These are phyloP conservation scores for Aphidoletes aphidimyza DNA, from an alignment of 2,888 invertebrate species.

Conservation along the genomic window DNA sequence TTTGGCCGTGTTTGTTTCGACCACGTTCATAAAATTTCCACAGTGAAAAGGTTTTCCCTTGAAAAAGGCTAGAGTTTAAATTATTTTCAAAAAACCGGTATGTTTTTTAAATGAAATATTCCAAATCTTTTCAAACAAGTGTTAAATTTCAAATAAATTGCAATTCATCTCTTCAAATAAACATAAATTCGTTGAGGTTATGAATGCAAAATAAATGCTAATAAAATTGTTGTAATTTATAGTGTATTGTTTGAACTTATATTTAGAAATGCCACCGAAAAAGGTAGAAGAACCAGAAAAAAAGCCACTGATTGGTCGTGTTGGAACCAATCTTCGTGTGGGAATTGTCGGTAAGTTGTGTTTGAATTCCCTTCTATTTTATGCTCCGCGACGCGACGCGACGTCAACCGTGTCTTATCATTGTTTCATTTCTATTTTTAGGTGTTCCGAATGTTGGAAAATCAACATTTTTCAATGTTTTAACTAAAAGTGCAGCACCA, in stretches of 20 bases:
- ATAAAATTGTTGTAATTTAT: conserved; percentile 32
- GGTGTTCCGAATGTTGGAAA: conserved; percentile 97
- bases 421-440: conserved; percentile 1
- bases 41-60: background rate
- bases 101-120: background rate
- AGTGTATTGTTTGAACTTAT: conserved; percentile 61
- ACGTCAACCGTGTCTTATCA: no score
- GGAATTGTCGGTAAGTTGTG: conserved; percentile 83
- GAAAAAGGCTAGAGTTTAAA: background rate
- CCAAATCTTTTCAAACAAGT: background rate
- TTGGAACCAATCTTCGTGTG: conserved; percentile 95
- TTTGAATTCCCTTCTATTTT: no score
- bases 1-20: conserved; percentile 22
- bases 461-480: conserved; percentile 98
- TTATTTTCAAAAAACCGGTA: background rate
- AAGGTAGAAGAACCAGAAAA: conserved; percentile 87
- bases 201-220: background rate
- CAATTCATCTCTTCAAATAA: background rate
- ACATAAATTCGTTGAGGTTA: conserved; percentile 7
- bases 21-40: conserved; percentile 11
- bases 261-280: conserved; percentile 78
- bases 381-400: no score
- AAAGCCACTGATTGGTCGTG: conserved; percentile 91
- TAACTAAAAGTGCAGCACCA: conserved; percentile 96
- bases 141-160: background rate